Percentiles rank a stretch among this genome's conserved stretches.
These are phyloP conservation scores for Galagoides demidoff DNA, from an alignment of 2,797 vertebrate genomes.

Conservation along the genomic window DNA sequence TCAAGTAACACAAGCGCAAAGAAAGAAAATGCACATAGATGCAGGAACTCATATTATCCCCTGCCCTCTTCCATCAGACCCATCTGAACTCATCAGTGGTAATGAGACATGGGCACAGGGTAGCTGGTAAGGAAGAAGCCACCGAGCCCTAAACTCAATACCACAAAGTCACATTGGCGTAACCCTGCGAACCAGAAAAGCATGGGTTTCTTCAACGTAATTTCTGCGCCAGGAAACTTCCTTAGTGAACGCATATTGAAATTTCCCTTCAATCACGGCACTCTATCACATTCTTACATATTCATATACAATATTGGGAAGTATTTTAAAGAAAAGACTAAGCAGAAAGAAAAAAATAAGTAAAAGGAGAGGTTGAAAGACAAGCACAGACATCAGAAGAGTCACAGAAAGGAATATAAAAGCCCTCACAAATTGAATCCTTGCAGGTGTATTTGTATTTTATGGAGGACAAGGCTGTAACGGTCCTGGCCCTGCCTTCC, in stretches of 20 bases:
- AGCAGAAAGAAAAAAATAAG: conserved; percentile 9
- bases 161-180: background rate
- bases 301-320: conserved; percentile 58
- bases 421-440: background rate
- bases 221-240: background rate
- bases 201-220: background rate
- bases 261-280: background rate
- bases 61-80: background rate
- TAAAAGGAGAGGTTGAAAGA: conserved; percentile 32
- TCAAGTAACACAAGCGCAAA: background rate
- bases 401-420: conserved; percentile 9
- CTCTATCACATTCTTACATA: background rate
- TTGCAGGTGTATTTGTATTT: background rate
- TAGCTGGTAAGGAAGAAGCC: background rate
- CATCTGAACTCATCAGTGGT: background rate
- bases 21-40: background rate
- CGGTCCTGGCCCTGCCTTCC: background rate
- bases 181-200: background rate
- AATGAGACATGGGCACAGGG: background rate
- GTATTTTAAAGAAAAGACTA: conserved; percentile 8
- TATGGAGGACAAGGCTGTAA: background rate
- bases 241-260: background rate
- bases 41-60: background rate
- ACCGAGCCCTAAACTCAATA: background rate
- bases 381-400: background rate